phyloP scores from a whole-genome alignment of 2,113 vertebrate genomes.

The Ariopsis seemanni region DNA sequence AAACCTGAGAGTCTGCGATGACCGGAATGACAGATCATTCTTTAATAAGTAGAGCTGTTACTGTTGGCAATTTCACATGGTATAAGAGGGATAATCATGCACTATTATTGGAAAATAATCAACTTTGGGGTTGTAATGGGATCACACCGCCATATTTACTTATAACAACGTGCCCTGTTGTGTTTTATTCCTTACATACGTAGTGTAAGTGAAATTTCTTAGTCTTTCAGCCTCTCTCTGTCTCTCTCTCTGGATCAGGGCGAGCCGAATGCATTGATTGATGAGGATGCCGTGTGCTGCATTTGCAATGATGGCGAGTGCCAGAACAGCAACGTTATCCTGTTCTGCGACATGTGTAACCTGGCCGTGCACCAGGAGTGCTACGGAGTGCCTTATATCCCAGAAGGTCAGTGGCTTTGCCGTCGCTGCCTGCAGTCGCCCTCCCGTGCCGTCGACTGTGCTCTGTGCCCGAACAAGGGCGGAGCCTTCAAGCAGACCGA shows the following conservation, averaged over 20 bases:
- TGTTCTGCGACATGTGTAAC: constrained; percentile 99
- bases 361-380: constrained; percentile 98
- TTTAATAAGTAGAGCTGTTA: neutral
- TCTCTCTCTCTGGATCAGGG: constrained; percentile 63
- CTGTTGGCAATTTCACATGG: neutral
- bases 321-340: constrained; percentile 98
- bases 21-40: neutral
- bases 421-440: constrained; percentile 97
- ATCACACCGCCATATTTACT: neutral
- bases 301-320: constrained; percentile 99
- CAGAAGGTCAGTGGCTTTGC: constrained; percentile 97
- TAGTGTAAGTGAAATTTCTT: neutral
- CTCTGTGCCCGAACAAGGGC: constrained; percentile 97
- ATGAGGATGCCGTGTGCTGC: constrained; percentile 95
- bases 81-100: neutral
- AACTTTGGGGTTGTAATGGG: neutral
- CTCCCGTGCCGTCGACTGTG: constrained; percentile 94
- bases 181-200: neutral
- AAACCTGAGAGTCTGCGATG: neutral
- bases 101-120: neutral
- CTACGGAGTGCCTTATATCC: constrained; percentile 98
- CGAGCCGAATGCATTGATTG: constrained; percentile 91
- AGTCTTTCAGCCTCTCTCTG: neutral
- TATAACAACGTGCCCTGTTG: neutral
- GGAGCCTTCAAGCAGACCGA: constrained; percentile 99